Base-by-base conservation (phyloP, 2,797 vertebrate genomes). In the Discoglossus pictus region DNA sequence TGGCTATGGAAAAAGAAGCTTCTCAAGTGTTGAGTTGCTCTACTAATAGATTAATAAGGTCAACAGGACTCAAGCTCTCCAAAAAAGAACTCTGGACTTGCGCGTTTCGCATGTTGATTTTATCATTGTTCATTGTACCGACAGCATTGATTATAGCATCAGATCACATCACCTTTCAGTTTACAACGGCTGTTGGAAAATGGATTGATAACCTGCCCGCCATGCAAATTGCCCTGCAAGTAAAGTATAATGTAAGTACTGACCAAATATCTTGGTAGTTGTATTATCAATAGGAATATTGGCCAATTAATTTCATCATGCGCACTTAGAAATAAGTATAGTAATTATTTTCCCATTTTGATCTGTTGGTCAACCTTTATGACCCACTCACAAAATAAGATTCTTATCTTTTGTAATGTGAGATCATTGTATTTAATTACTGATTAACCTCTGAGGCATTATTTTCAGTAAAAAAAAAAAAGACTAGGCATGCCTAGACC, bases 171-270 rank as follows among this genome's bases (percentile, higher is more conserved):
- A 80, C 88, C 0, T 93, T 91, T 80, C 73, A 85, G 0, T 24
- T 94, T 63, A 88, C 95, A 1, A 76, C 82, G 54, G 73, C 75
- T 0, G 81, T 79, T 0, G 13, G 87, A 62, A 84, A 73, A 0
- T 94, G 86, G 89, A 75, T 93, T 15, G 76, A 79, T 73, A 86
- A 89, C 61, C 82, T 97, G 65, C 93, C 95, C 0, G 1, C 65
- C 0, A 89, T 93, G 31, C 86, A 88, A 0, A 17, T 93, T 40
- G 67, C 63, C 0, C 85, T 98, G 60, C 72, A 6, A 2, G 65
- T 95, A 36, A 72, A 80, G 53, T 97, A 94, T 27, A 82, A 83
- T 39, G 95, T 93, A 81, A 79, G 84, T 75, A 56, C n/a, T n/a
- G n/a, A n/a, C n/a, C n/a, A n/a, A n/a, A n/a, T n/a, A n/a, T n/a